Conservation (phyloP, 2,797 vertebrate species). For the Syngnathus rostellatus region DNA sequence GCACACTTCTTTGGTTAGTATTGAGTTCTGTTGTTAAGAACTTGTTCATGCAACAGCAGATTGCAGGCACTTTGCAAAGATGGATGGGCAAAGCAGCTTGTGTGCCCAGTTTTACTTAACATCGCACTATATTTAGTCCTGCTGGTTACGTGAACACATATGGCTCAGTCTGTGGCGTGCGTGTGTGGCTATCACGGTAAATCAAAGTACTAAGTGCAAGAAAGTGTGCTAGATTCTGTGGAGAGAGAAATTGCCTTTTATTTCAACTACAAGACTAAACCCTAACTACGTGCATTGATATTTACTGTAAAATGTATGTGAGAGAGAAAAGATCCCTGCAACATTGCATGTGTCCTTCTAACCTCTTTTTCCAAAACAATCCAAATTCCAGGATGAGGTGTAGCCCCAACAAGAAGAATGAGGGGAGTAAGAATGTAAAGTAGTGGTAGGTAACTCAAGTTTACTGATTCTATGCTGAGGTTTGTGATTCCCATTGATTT, state of each 20-base stretch:
- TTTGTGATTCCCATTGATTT: not conserved
- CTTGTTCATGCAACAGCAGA: slow-evolving; percentile 33
- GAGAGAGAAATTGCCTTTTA: not conserved
- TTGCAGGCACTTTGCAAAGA: slow-evolving; percentile 43
- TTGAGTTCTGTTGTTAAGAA: not conserved
- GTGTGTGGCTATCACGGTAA: not conserved
- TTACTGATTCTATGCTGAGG: not conserved
- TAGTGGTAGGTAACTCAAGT: not conserved
- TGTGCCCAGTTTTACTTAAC: slow-evolving; percentile 24
- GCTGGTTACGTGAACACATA: not conserved
- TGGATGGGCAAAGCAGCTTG: slow-evolving; percentile 37
- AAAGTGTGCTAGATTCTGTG: not conserved
- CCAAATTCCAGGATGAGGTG: not conserved
- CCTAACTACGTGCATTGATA: too few relatives aligned
- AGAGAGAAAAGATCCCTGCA: not conserved
- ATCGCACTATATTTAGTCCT: slow-evolving; percentile 32
- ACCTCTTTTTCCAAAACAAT: not conserved
- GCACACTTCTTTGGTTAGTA: not conserved
- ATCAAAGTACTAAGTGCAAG: not conserved
- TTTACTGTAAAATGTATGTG: not conserved
- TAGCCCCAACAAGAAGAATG: not conserved
- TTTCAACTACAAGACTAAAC: not conserved
- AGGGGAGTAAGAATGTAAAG: not conserved
- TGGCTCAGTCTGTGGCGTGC: not conserved
- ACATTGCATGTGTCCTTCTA: not conserved